Base-by-base conservation (phyloP, 2,888 invertebrate species). In the Toxonevra muliebris region DNA sequence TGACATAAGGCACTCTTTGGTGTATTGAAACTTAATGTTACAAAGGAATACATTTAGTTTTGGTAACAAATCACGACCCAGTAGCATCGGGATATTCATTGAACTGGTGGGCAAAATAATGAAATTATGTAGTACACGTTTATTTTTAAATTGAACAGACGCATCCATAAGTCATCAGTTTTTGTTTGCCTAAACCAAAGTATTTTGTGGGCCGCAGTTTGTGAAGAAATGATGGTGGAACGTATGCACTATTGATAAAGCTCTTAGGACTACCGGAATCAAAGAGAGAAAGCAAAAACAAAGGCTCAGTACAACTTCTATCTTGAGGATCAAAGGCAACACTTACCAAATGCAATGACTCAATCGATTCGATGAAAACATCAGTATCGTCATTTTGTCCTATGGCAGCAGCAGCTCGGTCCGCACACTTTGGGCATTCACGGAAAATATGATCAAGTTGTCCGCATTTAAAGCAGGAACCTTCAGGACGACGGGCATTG, bases 381-480 rank as follows among this genome's bases (percentile, higher is more conserved):
- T 54, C 12, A 54, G 12, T 20, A 10, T 30, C 7, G 30, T 30
- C 30, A 30, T 30, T 30, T 30, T 30, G 30, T 7, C 30, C 30
- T 30, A 54, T 17, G 54, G 54, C 54, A 15, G 54, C 54, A 12
- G 11, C 12, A 20, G 12, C 9, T 17, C 12, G 12, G 12, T 12
- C 5, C 3, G 4, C 1, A 11, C 19, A 4, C 19, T 54, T 20
- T 5, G 12, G 54, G 54, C 54, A 54, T n/a, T 54, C 20, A n/a
- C 19, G 54, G 20, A 8, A n/a, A 19, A 17, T 1, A 54, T 54
- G 54, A 20, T 17, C 54, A 15, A 54, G 11, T 48, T 15, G 13
- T n/a, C 13, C 48, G 8, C 48, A 48, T 48, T 12, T 12, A 54
- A 54, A 54, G 11, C 54, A 54, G n/a, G 54, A n/a, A n/a, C n/a